phyloP scores from a whole-genome alignment of 2,888 invertebrate species.

The Leptopilina myrica region DNA sequence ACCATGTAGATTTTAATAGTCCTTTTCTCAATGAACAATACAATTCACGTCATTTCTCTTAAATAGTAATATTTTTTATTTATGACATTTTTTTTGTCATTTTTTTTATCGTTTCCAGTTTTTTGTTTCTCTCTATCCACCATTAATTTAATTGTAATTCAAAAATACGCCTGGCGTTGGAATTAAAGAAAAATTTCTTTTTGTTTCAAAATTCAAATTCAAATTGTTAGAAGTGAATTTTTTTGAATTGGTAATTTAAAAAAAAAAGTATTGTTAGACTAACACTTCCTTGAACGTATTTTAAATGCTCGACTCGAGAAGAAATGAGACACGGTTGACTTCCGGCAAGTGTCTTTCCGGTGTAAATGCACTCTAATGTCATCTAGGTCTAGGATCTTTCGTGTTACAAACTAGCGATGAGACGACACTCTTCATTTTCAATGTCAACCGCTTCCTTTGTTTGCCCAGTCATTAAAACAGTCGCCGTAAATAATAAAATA shows the following conservation, averaged over 20 bases:
- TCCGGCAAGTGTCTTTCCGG: slow-evolving; percentile 63
- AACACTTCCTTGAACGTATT: neutral
- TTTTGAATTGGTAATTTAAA: neutral
- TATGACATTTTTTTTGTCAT: neutral
- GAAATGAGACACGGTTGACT: slow-evolving; percentile 57
- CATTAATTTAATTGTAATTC: no score
- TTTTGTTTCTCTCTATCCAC: neutral
- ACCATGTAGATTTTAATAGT: slow-evolving; percentile 21
- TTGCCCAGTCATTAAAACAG: neutral
- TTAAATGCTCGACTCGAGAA: slow-evolving; percentile 43
- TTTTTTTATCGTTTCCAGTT: neutral
- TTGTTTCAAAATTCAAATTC: no score
- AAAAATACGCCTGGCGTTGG: no score
- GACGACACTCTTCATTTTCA: slow-evolving; percentile 23
- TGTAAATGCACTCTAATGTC: slow-evolving; percentile 55
- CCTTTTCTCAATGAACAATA: neutral
- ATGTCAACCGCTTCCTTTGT: slow-evolving; percentile 11
- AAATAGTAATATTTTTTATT: slow-evolving; percentile 1
- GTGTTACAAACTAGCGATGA: slow-evolving; percentile 14
- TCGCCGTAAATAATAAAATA: neutral
- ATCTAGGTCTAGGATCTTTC: slow-evolving; percentile 11
- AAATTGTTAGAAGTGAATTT: neutral
- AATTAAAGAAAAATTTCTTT: no score
- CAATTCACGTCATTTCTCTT: neutral
- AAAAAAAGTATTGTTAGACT: no score